A percentile compares a stretch with the other conserved stretches of the same genome.
Conservation (phyloP, 2,797 vertebrate species). For the Girardinus metallicus region DNA sequence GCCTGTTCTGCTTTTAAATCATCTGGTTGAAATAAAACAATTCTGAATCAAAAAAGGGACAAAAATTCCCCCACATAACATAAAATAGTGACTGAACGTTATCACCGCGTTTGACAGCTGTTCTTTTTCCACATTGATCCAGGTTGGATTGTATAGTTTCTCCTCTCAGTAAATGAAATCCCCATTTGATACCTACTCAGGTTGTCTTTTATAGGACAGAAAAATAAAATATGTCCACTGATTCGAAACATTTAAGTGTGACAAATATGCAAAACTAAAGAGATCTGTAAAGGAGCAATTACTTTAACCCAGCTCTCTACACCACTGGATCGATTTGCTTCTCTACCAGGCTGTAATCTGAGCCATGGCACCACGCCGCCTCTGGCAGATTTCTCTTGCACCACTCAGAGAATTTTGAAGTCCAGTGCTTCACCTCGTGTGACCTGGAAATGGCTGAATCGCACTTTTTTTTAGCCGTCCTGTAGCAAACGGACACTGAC, state of each 20-base stretch:
- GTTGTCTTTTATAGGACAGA: not conserved
- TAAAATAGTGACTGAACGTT: not conserved
- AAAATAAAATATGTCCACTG: not conserved
- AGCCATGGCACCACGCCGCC: slow-evolving; percentile 45
- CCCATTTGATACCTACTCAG: not conserved
- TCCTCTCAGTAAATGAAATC: not conserved
- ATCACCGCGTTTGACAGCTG: not conserved
- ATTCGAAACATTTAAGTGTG: not conserved
- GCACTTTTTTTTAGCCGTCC: slow-evolving; percentile 46
- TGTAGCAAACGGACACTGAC: slow-evolving; percentile 65
- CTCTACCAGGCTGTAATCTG: slow-evolving; percentile 42
- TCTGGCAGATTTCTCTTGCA: slow-evolving; percentile 39
- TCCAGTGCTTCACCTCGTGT: slow-evolving; percentile 44
- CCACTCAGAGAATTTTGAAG: slow-evolving; percentile 51
- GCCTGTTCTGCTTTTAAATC: not conserved
- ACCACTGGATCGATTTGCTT: slow-evolving; percentile 57
- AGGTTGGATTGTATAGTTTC: not conserved
- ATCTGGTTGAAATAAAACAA: not conserved
- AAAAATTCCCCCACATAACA: not conserved
- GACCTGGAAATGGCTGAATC: slow-evolving; percentile 60
- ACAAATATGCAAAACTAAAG: not conserved
- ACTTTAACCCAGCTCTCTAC: not conserved
- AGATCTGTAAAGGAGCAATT: not conserved
- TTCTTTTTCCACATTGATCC: not conserved
- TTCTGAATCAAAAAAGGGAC: not conserved